Evolutionary conservation across 2,888 invertebrate species (phyloP), one percentile per base, ranked within the genome.

Genomic region (Sturmia bella): DNA sequence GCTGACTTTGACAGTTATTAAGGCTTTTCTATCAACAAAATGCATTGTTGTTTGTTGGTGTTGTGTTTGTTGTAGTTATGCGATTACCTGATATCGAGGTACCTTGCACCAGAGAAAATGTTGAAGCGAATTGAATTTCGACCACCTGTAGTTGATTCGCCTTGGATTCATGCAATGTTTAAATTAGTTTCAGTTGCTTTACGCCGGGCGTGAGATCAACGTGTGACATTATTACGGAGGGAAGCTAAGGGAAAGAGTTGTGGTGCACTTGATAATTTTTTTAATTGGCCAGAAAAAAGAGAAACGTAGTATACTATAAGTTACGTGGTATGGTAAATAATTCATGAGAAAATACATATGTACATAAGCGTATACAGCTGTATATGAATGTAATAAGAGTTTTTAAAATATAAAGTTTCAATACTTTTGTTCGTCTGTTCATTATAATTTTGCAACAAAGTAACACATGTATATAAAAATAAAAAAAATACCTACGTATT

Each of bases 151-250:
- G 54, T 76, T 73, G 74, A 64, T 82, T 82, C 63, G 66, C 64
- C n/a, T n/a, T n/a, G n/a, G n/a, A 74, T 82, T 74, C 69, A 69
- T 82, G 57, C 52, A 74, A 69, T 78, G 69, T 52, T 70, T 57
- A 59, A 69, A 74, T 74, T 81, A 70, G 59, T 64, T 78, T 82
- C 64, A 82, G 82, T 82, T 74, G 64, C 78, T 82, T 69, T 82
- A 78, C 74, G 82, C 82, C 82, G 82, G 82, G 69, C 78, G 69
- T 78, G 64, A 74, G 69, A 82, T 74, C 17, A 78, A 82, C 59
- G 69, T 78, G 63, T 82, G 64, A 74, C 64, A 69, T 81, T 63
- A 77, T 81, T 52, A 27, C 52, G 19, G 11, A 45, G 15, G 27
- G 5, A 7, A 17, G 27, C n/a, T 32, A 15, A 5, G 5, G 37